Evolutionary conservation across 2,113 vertebrate genomes (phyloP).

Genomic region (Laterallus jamaicensis): DNA sequence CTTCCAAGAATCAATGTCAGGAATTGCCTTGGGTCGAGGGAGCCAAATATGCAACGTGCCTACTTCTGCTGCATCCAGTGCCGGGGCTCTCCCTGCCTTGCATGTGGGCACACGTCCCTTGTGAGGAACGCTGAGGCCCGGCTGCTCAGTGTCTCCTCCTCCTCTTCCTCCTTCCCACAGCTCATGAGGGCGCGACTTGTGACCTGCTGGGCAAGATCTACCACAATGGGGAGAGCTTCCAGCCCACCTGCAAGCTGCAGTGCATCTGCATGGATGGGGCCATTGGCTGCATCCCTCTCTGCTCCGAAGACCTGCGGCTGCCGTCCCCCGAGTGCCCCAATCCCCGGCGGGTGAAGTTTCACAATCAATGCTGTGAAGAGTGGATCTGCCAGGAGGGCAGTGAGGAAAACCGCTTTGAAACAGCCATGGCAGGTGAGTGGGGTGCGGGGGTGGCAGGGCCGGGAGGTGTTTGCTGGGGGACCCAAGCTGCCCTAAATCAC

Average conservation of each 20-base stretch:
- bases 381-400: conserved; percentile 75
- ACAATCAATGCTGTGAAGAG: conserved; percentile 80
- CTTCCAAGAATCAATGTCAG: not conserved
- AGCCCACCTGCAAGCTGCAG: conserved; percentile 82
- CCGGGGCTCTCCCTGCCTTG: not conserved
- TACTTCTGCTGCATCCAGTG: not conserved
- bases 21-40: not conserved
- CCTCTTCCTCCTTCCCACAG: conserved; percentile 38
- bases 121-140: not conserved
- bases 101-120: not conserved
- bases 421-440: conserved; percentile 57
- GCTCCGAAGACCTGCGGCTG: conserved; percentile 63
- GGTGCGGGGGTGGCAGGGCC: fast-evolving
- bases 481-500: too few relatives aligned
- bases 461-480: not conserved
- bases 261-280: conserved; percentile 82
- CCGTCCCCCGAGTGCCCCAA: conserved; percentile 73
- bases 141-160: not conserved
- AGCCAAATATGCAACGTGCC: not conserved
- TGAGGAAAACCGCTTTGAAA: conserved; percentile 25
- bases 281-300: conserved; percentile 78
- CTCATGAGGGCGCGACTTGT: conserved; percentile 74
- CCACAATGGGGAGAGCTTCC: conserved; percentile 79
- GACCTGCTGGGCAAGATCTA: conserved; percentile 79
- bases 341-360: conserved; percentile 66